phyloP scores from a whole-genome alignment of 2,113 vertebrate genomes.

The Pterocles burchelli region DNA sequence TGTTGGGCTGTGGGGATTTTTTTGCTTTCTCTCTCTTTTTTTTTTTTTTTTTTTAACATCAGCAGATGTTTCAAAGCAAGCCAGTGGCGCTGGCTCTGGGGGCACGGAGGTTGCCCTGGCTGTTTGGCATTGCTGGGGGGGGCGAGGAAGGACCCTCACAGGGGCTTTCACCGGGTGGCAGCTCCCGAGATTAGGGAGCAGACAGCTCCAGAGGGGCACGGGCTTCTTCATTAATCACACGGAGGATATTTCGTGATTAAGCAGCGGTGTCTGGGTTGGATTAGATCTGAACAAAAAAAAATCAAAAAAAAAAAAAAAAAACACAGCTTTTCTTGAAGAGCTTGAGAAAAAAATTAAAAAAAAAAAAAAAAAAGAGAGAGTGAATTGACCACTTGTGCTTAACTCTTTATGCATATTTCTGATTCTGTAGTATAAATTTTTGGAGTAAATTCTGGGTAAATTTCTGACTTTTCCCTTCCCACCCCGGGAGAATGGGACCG shows the following conservation, averaged over 20 bases:
- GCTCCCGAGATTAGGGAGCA: background rate
- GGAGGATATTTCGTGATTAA: background rate
- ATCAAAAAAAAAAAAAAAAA: no score
- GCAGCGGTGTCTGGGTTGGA: background rate
- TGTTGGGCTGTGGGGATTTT: background rate
- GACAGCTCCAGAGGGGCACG: background rate
- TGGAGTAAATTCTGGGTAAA: fast-evolving
- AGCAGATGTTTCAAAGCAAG: background rate
- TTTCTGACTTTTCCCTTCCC: background rate
- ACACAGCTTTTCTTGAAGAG: background rate
- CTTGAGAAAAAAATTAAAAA: fast-evolving
- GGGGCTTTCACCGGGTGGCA: background rate
- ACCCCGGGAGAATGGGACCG: fast-evolving
- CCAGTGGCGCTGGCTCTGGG: background rate
- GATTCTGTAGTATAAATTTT: fast-evolving
- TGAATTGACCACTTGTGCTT: no score
- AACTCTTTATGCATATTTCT: fast-evolving
- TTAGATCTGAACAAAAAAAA: background rate
- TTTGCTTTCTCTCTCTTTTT: no score
- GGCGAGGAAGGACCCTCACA: background rate
- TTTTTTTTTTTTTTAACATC: fast-evolving
- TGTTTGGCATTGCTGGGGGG: background rate
- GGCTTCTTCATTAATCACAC: background rate
- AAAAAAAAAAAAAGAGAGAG: no score
- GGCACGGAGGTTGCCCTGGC: background rate